A percentile compares a stretch with the other conserved stretches of the same genome.
Evolutionary conservation across 2,113 vertebrate species (phyloP).

Genomic region (Bos indicus): DNA sequence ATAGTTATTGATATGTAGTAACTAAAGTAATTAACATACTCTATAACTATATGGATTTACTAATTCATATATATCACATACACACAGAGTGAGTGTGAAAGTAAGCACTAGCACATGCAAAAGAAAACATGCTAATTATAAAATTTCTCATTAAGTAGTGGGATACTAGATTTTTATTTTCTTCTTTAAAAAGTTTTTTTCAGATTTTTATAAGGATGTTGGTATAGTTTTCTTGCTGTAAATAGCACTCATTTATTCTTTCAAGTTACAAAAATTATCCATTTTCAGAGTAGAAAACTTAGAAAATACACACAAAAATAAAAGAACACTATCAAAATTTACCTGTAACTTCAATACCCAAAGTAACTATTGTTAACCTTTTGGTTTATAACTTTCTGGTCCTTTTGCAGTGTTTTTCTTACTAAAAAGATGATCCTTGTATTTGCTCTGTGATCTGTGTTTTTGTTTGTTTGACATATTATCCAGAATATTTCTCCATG

Average conservation of each 20-base stretch:
- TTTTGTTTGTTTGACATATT: not conserved
- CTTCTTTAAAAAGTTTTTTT: not conserved
- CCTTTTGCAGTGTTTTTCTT: not conserved
- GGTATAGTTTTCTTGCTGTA: not conserved
- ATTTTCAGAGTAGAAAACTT: conserved; percentile 13
- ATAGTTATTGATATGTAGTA: not conserved
- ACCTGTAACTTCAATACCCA: not conserved
- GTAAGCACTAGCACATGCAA: not conserved
- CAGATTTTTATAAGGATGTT: conserved; percentile 1
- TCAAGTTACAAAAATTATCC: not conserved
- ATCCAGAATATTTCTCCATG: not conserved
- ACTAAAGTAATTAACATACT: not conserved
- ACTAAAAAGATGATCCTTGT: not conserved
- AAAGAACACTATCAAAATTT: not conserved
- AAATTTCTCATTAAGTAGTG: not conserved
- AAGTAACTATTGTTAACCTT: not conserved
- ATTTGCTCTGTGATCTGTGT: not conserved
- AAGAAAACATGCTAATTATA: not conserved
- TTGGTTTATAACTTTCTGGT: not conserved
- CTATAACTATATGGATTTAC: not conserved
- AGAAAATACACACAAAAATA: conserved; percentile 8
- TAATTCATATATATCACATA: not conserved
- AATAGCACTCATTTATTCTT: not conserved
- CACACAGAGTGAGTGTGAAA: not conserved
- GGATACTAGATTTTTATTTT: not conserved